phyloP scores from a whole-genome alignment of 2,888 invertebrate species.

The Cheilosia scutellata region DNA sequence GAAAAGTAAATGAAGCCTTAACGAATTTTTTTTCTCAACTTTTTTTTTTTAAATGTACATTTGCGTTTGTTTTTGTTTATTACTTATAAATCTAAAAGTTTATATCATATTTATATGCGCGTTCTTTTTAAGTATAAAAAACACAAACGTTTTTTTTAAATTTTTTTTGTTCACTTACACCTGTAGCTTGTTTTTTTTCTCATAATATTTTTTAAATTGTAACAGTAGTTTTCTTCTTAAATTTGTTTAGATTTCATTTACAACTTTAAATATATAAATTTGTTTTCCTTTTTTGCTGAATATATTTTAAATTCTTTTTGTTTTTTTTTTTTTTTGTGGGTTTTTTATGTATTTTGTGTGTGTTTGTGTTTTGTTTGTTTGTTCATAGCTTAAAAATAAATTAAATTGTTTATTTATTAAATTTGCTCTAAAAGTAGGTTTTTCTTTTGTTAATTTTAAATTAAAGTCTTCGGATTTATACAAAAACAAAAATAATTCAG shows the following conservation, averaged over 20 bases:
- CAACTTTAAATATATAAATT: constrained; percentile 37
- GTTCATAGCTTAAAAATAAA: constrained; percentile 71
- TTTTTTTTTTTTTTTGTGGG: constrained; percentile 28
- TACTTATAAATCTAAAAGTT: constrained; percentile 35
- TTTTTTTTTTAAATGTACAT: constrained; percentile 31
- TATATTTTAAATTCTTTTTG: constrained; percentile 39
- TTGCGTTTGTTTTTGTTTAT: constrained; percentile 6
- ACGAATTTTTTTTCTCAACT: constrained; percentile 25
- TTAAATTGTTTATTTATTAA: constrained; percentile 58
- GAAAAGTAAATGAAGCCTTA: constrained; percentile 65
- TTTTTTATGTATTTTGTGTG: constrained; percentile 50
- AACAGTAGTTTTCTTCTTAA: constrained; percentile 40
- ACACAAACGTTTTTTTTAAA: constrained; percentile 51
- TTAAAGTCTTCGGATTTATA: constrained; percentile 58
- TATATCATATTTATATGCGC: constrained; percentile 17
- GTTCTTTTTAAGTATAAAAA: constrained; percentile 59
- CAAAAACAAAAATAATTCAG: constrained; percentile 52
- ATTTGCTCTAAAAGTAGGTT: constrained; percentile 66
- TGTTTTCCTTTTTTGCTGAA: constrained; percentile 30
- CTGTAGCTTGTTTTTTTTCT: constrained; percentile 18
- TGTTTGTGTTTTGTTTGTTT: constrained; percentile 63
- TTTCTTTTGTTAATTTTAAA: constrained; percentile 32
- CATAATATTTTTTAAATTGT: constrained; percentile 35
- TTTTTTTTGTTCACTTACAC: constrained; percentile 33
- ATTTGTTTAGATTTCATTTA: constrained; percentile 50